Evolutionary conservation across 2,888 invertebrate genomes (phyloP).

Genomic region (Papilio protenor): DNA sequence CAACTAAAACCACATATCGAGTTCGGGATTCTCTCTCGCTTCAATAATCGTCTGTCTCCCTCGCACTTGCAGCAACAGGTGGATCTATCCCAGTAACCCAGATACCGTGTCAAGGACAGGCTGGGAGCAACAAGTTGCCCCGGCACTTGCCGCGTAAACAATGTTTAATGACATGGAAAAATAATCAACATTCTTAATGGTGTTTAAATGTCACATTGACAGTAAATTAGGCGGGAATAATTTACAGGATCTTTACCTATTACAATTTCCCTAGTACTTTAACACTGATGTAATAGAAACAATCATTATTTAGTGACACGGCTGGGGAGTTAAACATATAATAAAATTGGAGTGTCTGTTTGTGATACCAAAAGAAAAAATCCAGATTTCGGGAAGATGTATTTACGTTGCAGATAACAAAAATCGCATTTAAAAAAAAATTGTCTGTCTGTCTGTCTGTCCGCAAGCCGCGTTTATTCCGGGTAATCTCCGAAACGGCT

Average conservation of each 20-base stretch:
- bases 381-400: too few species aligned
- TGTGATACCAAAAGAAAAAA: too few species aligned
- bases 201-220: slow-evolving; percentile 25
- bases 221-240: slow-evolving; percentile 30
- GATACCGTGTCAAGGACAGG: slow-evolving; percentile 52
- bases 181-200: slow-evolving; percentile 25
- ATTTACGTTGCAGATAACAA: too few species aligned
- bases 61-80: slow-evolving; percentile 50
- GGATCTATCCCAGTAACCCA: slow-evolving; percentile 50
- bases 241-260: neutral
- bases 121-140: slow-evolving; percentile 52
- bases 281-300: too few species aligned
- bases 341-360: too few species aligned
- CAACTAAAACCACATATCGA: neutral
- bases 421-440: too few species aligned
- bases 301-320: neutral
- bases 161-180: slow-evolving; percentile 21
- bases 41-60: slow-evolving; percentile 5
- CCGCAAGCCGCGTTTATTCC: too few species aligned
- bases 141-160: slow-evolving; percentile 6
- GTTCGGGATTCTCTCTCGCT: slow-evolving; percentile 18
- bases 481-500: too few species aligned
- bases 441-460: too few species aligned
- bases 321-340: neutral
- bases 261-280: neutral